Evolutionary conservation across 2,797 vertebrate species (phyloP), one percentile per base, ranked within the genome.

Genomic region (Anisognathus igniventris): DNA sequence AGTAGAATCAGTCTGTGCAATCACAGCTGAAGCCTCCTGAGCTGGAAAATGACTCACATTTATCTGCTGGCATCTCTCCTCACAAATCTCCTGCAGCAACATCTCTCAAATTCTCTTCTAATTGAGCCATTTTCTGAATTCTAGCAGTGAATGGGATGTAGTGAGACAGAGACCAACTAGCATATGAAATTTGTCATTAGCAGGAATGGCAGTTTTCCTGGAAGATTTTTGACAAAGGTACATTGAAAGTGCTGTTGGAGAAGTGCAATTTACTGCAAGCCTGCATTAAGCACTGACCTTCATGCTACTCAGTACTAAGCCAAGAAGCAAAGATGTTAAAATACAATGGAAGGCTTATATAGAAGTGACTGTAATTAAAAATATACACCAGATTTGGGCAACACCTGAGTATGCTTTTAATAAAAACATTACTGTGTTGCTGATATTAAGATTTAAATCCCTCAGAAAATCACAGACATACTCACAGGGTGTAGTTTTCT

Each of bases 51-150:
- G 44, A 82, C 74, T 75, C 85, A 54, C 24, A 62, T 82, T 87
- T 88, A 91, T 90, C 91, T 94, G 56, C 89, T 92, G 82, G 73
- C 80, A 91, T 84, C 54, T 95, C 60, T 73, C 27, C 33, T 45
- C 54, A 67, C 82, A 92, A 53, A 74, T 70, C 74, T 90, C 91
- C 81, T 64, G 75, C 89, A 90, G 95, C 57, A 95, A n/a, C 65
- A 53, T 68, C 84, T 56, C 58, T 84, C 47, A 68, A 78, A 91
- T 76, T 93, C 66, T 71, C 60, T 61, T 51, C 77, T 95, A 90
- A 96, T 65, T 75, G 90, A 96, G 90, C 84, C 87, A 61, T 96
- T 97, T 95, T 88, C 96, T 82, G 88, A 94, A 81, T 30, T 42
- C 60, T 57, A 58, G 42, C 85, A 66, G 54, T 61, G 90, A 88